Evolutionary conservation across 2,113 vertebrate species (phyloP).

Genomic region (Oncorhynchus gorbuscha): DNA sequence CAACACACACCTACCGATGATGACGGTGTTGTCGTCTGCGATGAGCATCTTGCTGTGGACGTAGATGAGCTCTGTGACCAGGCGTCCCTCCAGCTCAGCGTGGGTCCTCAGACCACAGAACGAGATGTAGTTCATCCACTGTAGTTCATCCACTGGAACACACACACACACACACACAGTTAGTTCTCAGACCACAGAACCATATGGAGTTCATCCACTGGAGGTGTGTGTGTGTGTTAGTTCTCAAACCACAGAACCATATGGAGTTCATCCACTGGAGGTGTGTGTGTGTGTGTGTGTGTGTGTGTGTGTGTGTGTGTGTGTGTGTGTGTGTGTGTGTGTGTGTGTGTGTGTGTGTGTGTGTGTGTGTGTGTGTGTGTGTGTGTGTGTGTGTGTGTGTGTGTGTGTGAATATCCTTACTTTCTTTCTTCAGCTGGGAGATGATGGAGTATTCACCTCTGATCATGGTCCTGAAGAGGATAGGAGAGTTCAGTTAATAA

Average conservation of each 20-base stretch:
- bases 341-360: neutral
- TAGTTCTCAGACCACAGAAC: neutral
- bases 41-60: conserved; percentile 98
- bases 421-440: conserved; percentile 83
- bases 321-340: neutral
- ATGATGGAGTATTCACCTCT: conserved; percentile 94
- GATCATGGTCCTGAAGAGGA: conserved; percentile 86
- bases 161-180: neutral
- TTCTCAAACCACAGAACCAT: too few relatives aligned
- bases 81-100: conserved; percentile 85
- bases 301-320: too few relatives aligned
- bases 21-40: conserved; percentile 92
- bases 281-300: too few relatives aligned
- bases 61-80: conserved; percentile 95
- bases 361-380: neutral
- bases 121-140: conserved; percentile 98
- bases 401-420: conserved; percentile 60
- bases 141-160: conserved; percentile 82
- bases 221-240: neutral
- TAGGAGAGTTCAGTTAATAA: neutral
- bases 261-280: too few relatives aligned
- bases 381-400: too few relatives aligned
- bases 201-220: neutral
- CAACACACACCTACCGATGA: conserved; percentile 83
- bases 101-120: conserved; percentile 93